A percentile compares a stretch with the other conserved stretches of the same genome.
Conservation (phyloP, 2,888 invertebrate genomes). For the Tiliacea aurago region DNA sequence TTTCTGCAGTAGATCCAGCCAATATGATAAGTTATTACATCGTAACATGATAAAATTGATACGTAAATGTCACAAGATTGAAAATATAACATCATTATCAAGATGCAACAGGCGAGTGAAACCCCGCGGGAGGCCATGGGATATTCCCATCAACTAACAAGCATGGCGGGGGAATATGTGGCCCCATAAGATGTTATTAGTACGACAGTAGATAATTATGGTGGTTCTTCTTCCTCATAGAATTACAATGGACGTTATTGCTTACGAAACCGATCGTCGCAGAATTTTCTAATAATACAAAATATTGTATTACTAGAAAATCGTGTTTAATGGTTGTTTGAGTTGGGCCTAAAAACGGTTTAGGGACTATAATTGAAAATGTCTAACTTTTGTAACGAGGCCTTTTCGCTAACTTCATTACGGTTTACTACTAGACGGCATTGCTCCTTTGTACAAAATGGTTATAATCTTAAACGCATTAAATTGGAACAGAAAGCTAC, state of each 20-base stretch:
- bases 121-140: constrained; percentile 33
- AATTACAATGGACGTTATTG: constrained; percentile 36
- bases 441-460: constrained; percentile 3
- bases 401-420: constrained; percentile 30
- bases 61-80: constrained; percentile 39
- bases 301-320: constrained; percentile 18
- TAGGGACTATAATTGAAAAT: constrained; percentile 43
- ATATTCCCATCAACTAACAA: constrained; percentile 42
- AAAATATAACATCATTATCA: constrained; percentile 43
- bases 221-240: constrained; percentile 23
- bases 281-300: too few relatives aligned
- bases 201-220: constrained; percentile 16
- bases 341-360: constrained; percentile 17
- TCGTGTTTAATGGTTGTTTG: constrained; percentile 16
- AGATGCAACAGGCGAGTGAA: constrained; percentile 39
- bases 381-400: constrained; percentile 35
- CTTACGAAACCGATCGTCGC: background rate
- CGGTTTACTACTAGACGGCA: background rate
- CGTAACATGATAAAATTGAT: constrained; percentile 26
- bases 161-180: constrained; percentile 46
- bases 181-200: constrained; percentile 51
- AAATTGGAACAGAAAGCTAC: background rate
- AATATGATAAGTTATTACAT: constrained; percentile 14
- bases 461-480: constrained; percentile 23
- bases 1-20: too few relatives aligned